Conservation (phyloP, 2,888 invertebrate species). For the Aleiodes leptofemur region DNA sequence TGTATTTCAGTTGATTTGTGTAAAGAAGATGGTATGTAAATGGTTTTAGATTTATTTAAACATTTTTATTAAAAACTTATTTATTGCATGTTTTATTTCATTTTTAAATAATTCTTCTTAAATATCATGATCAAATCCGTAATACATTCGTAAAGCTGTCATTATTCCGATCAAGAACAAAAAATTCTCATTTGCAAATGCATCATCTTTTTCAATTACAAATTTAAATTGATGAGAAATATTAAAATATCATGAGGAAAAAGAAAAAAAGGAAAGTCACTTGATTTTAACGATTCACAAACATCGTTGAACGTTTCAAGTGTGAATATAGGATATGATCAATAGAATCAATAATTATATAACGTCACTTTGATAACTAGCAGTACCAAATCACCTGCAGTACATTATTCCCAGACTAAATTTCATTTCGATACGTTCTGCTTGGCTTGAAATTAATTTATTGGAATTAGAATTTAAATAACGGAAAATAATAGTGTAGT, state of each 20-base stretch:
- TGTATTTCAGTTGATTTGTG: conserved; percentile 73
- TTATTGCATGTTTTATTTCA: conserved; percentile 66
- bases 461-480: not conserved
- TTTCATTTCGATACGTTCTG: not conserved
- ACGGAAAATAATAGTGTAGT: conserved; percentile 1
- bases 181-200: not conserved
- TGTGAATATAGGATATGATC: conserved; percentile 2
- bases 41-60: conserved; percentile 68
- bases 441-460: conserved; percentile 19
- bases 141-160: not conserved
- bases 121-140: conserved; percentile 1
- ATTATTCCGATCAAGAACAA: not conserved
- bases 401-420: conserved; percentile 6
- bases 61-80: conserved; percentile 55
- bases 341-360: not conserved
- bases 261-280: too few relatives aligned
- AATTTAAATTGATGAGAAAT: too few relatives aligned
- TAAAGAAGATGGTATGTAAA: conserved; percentile 73
- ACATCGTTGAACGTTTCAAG: not conserved
- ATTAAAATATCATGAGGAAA: too few relatives aligned
- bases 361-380: conserved; percentile 21
- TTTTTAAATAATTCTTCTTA: conserved; percentile 51
- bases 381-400: conserved; percentile 12
- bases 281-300: not conserved
- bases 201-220: too few relatives aligned